Evolutionary conservation across 2,797 vertebrate genomes (phyloP), one percentile per base, ranked within the genome.

Genomic region (Spinus pinus): DNA sequence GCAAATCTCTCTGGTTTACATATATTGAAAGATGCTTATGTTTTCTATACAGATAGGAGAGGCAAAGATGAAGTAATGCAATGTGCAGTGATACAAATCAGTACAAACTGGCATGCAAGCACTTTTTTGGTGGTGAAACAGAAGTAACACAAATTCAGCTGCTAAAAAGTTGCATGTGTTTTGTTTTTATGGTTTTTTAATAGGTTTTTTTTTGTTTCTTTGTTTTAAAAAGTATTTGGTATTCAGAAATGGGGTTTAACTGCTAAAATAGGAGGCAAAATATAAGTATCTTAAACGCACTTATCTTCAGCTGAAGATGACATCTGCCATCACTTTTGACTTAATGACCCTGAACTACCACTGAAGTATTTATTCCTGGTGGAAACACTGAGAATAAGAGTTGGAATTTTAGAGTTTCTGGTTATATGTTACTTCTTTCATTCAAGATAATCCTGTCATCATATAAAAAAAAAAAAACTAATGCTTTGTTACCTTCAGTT

Each of bases 291-390:
- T 93, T 94, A 78, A 75, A 96, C 77, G 60, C 30, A 39, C 73
- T 95, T 94, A 28, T 14, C 31, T 83, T 96, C 46, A 62, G 44
- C 61, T 96, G 35, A 92, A 96, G 90, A 95, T 92, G 35, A 47
- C 66, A 91, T 77, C 92, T 88, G 95, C 93, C 72, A 94, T 89
- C 58, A n/a, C 42, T 64, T 96, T 90, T 96, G 90, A 77, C 49
- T 92, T 71, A 88, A 73, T 79, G 58, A 92, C 86, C 35, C 37
- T n/a, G 41, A 91, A 81, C 56, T 58, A 27, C 24, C 23, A 1
- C 60, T 90, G 33, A 10, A 41, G 20, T 74, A 80, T 91, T 89
- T 31, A 95, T 90, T 93, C n/a, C 71, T 78, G 62, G 74, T 88
- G 69, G 93, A 81, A 94, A 71, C 90, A 56, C 50, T 96, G 64